Evolutionary conservation across 2,888 invertebrate species (phyloP), one percentile per base, ranked within the genome.

Genomic region (Papilio demoleus): DNA sequence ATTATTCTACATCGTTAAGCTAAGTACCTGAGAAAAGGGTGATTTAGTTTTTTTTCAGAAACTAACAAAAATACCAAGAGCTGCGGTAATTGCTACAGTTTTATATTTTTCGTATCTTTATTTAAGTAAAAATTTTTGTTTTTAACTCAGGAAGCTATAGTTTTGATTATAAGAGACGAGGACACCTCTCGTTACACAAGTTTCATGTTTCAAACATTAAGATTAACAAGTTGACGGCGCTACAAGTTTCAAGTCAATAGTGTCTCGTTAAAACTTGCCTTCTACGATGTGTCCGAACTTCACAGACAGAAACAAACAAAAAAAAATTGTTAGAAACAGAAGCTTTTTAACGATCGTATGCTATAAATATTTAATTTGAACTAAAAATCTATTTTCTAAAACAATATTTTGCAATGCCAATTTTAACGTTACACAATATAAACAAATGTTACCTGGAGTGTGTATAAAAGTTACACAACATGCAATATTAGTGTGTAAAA

Each of bases 221-320:
- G 81, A 85, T 84, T 82, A 84, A 81, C 81, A 82, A 86, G 82
- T 82, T 79, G 74, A 76, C 75, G 78, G 77, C 74, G 77, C 74
- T 71, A 74, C 81, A 81, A 83, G 81, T 79, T 60, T 24, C 56
- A 60, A 69, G 69, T 69, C 69, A 69, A 71, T 67, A 69, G 72
- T 63, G 64, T 72, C 72, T 78, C 74, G 73, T 78, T 78, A 77
- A 75, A 77, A 78, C 72, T 76, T 77, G 71, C 64, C 70, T 72
- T 68, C 71, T 56, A 62, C 58, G 68, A 62, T 63, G 68, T 71
- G 66, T 71, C 68, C 65, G 38, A 65, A 76, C 74, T 76, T 75
- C 70, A 59, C 74, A 72, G 74, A 73, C 70, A 71, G 71, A 70
- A 71, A 72, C 62, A 67, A 74, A 71, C 70, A 72, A 70, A 64